A percentile compares a stretch with the other conserved stretches of the same genome.
These are phyloP conservation scores for Dendropsophus ebraccatus DNA, from an alignment of 2,113 vertebrate species.

Conservation along the genomic window DNA sequence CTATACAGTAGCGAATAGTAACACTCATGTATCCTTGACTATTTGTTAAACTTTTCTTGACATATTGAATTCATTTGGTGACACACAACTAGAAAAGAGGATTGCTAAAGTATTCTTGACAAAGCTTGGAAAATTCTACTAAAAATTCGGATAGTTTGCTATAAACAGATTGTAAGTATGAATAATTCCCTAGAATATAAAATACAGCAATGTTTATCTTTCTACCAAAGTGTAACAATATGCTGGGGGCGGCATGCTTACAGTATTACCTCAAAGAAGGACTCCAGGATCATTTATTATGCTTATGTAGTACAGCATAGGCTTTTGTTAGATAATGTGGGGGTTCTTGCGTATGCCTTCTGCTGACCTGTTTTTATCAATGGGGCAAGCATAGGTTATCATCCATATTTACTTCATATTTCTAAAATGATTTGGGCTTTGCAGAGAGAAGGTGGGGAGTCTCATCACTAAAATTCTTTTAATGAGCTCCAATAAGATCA, in stretches of 20 bases:
- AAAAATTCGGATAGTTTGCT: background rate
- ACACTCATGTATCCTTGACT: background rate
- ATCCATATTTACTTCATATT: no score
- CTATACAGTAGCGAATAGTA: background rate
- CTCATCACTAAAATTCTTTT: no score
- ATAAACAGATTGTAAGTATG: slow-evolving; percentile 6
- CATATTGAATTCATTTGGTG: slow-evolving; percentile 17
- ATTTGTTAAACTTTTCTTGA: background rate
- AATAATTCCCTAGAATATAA: background rate
- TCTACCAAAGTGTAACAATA: background rate
- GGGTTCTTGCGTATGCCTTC: no score
- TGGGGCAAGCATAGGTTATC: no score
- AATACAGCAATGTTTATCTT: background rate
- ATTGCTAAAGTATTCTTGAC: background rate
- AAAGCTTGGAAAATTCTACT: background rate
- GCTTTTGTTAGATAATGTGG: no score
- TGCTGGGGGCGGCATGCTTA: background rate
- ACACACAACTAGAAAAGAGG: background rate
- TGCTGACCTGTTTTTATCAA: no score
- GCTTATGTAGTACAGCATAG: no score
- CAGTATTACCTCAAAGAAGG: background rate
- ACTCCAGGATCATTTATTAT: background rate
- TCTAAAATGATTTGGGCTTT: no score
- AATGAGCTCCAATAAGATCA: no score
- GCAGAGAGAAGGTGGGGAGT: no score